Evolutionary conservation across 2,888 invertebrate species (phyloP), one percentile per base, ranked within the genome.

Genomic region (Caenorhabditis imperialis): DNA sequence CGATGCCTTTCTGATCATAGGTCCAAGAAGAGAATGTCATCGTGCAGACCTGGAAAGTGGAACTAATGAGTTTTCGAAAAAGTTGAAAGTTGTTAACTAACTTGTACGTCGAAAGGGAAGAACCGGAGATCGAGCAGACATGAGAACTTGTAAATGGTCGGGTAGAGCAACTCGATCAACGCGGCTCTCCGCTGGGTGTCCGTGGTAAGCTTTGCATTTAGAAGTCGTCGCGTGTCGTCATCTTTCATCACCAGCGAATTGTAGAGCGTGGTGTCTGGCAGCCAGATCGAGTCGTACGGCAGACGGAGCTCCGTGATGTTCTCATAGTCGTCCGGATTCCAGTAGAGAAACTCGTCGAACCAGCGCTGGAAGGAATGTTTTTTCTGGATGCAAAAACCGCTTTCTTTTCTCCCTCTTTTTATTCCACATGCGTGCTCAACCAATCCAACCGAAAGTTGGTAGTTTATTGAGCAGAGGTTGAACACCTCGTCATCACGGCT

Each of bases 21-120:
- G 87, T 87, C 87, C 87, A 87, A 3, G 81, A 81, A 22, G 81
- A 82, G 63, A 86, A 86, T 2, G 84, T 85, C 86, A 86, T 87
- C 37, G 83, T 85, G 73, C 86, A 86, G 30, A 84, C 81, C 81
- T 86, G 40, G 33, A 77, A 44, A 20, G n/a, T 53, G 23, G 50
- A 22, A n/a, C 18, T 62, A 65, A 48, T 62, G 22, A 51, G 61
- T 51, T 60, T 18, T 7, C 18, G n/a, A 8, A 3, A 7, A 47
- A 47, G 23, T 16, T 47, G n/a, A n/a, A n/a, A n/a, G n/a, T n/a
- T n/a, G n/a, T n/a, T n/a, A n/a, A 53, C 37, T 67, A 22, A 84
- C 84, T 74, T 84, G 86, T 7, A 83, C 74, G 63, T 87, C 87
- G 58, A 88, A 87, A 1, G 87, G 87, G 70, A 87, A 87, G 62